These are phyloP conservation scores for Latrodectus hesperus DNA, from an alignment of 2,888 invertebrate genomes.

Conservation along the genomic window DNA sequence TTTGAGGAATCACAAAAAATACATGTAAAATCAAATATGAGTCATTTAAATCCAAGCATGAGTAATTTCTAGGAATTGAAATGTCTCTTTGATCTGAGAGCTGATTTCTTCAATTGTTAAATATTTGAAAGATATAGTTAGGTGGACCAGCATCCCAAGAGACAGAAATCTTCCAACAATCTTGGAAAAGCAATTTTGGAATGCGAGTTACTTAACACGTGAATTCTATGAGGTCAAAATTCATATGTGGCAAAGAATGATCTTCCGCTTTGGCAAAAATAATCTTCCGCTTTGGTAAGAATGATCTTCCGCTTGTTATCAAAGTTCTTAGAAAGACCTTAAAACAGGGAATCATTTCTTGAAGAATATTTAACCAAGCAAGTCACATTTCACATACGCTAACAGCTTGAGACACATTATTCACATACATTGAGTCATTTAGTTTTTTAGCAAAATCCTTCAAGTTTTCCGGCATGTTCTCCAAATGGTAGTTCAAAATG, in stretches of 20 bases:
- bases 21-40: not conserved
- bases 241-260: not conserved
- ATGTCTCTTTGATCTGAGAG: not conserved
- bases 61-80: not conserved
- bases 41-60: slow-evolving; percentile 1
- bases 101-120: not conserved
- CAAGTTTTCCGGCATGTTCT: not conserved
- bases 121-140: not conserved
- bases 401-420: slow-evolving; percentile 9
- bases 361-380: not conserved
- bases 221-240: slow-evolving; percentile 4
- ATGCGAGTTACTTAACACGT: slow-evolving; percentile 1
- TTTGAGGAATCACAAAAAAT: not conserved
- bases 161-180: not conserved
- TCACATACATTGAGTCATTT: slow-evolving; percentile 6
- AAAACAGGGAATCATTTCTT: not conserved
- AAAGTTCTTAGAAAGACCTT: slow-evolving; percentile 2
- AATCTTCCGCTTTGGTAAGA: not conserved
- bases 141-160: not conserved
- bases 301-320: not conserved
- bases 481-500: not conserved
- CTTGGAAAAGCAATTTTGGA: slow-evolving; percentile 8
- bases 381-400: too few species aligned
- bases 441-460: not conserved
- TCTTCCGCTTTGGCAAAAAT: not conserved